phyloP scores from a whole-genome alignment of 2,797 vertebrate genomes.

The Merluccius polli region DNA sequence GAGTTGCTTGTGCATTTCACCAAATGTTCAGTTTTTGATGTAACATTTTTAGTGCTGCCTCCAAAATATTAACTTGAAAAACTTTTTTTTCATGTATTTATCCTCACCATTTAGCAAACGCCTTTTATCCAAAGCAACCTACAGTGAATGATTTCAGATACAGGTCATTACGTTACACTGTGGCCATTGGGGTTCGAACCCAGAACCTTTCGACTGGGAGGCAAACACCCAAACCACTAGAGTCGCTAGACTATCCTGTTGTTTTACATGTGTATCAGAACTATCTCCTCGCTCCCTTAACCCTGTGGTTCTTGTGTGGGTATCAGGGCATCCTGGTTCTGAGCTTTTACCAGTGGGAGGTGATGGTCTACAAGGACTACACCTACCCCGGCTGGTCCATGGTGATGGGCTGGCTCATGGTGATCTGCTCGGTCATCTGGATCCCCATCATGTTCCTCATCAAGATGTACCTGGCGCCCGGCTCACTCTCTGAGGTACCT shows the following conservation, averaged over 20 bases:
- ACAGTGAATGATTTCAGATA: background rate
- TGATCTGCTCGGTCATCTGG: conserved; percentile 96
- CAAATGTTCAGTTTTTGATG: background rate
- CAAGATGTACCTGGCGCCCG: conserved; percentile 96
- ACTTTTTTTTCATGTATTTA: background rate
- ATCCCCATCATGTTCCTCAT: conserved; percentile 98
- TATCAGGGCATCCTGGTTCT: conserved; percentile 89
- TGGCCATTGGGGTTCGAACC: background rate
- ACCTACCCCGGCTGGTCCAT: conserved; percentile 97
- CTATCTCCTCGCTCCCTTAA: background rate
- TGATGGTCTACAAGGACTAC: conserved; percentile 94
- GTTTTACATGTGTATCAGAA: too few species aligned
- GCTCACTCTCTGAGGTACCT: conserved; percentile 89
- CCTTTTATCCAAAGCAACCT: background rate
- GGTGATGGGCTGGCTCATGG: conserved; percentile 96
- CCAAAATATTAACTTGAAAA: background rate
- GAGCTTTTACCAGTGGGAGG: conserved; percentile 97
- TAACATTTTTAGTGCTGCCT: background rate
- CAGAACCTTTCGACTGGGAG: background rate
- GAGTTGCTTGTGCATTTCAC: conserved; percentile 32
- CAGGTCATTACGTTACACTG: background rate
- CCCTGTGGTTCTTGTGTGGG: background rate
- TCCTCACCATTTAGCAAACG: background rate
- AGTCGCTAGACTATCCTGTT: too few species aligned
- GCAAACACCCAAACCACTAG: too few species aligned